A percentile compares a stretch with the other conserved stretches of the same genome.
These are phyloP conservation scores for Habrosyne pyritoides DNA, from an alignment of 2,888 invertebrate species.

Conservation along the genomic window DNA sequence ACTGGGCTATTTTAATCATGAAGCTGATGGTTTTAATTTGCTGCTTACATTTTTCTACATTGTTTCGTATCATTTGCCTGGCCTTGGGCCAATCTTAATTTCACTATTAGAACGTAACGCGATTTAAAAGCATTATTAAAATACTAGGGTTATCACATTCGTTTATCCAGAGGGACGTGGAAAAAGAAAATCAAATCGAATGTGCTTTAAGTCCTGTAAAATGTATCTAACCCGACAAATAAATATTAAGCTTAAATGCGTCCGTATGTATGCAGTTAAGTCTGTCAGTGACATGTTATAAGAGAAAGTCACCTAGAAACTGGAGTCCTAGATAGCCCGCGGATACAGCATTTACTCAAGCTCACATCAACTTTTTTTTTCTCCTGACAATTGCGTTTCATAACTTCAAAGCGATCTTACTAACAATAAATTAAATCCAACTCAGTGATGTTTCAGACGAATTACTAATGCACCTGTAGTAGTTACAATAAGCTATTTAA, in stretches of 20 bases:
- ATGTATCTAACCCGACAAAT: neutral
- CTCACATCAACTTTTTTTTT: neutral
- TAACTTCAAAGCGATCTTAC: too few species aligned
- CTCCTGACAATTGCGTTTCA: neutral
- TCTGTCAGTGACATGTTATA: slow-evolving; percentile 30
- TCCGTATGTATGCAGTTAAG: slow-evolving; percentile 14
- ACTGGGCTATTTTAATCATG: neutral
- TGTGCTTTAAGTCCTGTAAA: neutral
- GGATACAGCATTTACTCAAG: slow-evolving; percentile 22
- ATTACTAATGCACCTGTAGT: too few species aligned
- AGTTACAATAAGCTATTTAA: neutral
- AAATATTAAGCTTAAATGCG: neutral
- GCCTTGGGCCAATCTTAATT: neutral
- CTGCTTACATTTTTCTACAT: neutral
- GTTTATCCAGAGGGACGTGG: too few species aligned
- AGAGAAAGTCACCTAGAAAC: slow-evolving; percentile 58
- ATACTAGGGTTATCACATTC: neutral
- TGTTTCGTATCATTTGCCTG: neutral
- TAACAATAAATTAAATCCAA: too few species aligned
- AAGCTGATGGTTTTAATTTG: neutral
- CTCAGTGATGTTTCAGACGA: too few species aligned
- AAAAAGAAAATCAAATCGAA: too few species aligned
- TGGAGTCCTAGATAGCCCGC: slow-evolving; percentile 46
- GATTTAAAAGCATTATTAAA: neutral
- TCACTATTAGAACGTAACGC: neutral